These are phyloP conservation scores for Mus spicilegus DNA, from an alignment of 2,113 vertebrate species.

Conservation along the genomic window DNA sequence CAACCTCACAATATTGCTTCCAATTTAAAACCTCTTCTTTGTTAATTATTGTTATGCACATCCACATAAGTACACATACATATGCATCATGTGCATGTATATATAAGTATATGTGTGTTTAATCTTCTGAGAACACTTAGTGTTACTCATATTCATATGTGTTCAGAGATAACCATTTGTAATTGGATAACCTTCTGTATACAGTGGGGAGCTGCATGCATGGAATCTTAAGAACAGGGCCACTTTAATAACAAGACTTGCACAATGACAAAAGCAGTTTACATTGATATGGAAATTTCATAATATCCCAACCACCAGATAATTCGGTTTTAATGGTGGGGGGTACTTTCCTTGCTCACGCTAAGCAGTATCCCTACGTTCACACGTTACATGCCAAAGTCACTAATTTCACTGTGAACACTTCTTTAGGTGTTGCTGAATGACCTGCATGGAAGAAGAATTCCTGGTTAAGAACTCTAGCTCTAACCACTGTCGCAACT, in stretches of 20 bases:
- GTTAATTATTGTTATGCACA: neutral
- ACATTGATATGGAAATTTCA: neutral
- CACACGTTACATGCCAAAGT: no score
- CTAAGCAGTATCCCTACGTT: neutral
- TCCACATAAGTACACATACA: neutral
- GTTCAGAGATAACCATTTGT: neutral
- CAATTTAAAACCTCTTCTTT: neutral
- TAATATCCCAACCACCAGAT: neutral
- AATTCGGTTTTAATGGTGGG: neutral
- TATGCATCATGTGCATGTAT: neutral
- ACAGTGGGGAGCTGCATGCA: no score
- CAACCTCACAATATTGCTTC: neutral
- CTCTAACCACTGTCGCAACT: neutral
- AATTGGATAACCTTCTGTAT: neutral
- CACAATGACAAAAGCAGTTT: neutral
- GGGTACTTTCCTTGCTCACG: fast-evolving
- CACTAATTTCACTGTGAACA: neutral
- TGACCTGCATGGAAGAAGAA: fast-evolving
- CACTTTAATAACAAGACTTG: neutral
- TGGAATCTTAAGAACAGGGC: neutral
- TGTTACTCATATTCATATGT: neutral
- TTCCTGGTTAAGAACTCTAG: neutral
- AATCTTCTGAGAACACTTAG: neutral
- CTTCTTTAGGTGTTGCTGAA: neutral
- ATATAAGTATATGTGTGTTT: neutral